phyloP scores from a whole-genome alignment of 2,888 invertebrate species.

The Megastigmus dorsalis region DNA sequence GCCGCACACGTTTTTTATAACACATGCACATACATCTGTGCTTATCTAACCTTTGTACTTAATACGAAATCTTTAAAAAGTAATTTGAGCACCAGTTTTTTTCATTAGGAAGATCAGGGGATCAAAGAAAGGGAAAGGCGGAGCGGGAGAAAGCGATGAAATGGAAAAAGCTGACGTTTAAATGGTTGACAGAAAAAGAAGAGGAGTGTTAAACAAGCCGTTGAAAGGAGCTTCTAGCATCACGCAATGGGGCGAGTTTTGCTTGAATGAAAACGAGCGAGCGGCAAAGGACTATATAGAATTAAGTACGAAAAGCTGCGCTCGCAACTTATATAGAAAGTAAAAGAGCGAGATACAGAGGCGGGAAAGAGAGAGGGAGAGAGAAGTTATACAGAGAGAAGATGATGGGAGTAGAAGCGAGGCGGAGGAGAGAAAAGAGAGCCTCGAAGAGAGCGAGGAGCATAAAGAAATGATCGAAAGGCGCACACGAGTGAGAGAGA shows the following conservation, averaged over 20 bases:
- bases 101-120: not conserved
- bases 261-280: conserved; percentile 14
- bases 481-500: too few species aligned
- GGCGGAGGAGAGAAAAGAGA: not conserved
- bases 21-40: too few species aligned
- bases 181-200: not conserved
- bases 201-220: conserved; percentile 1
- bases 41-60: too few species aligned
- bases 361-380: not conserved
- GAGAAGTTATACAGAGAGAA: not conserved
- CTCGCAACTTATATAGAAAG: conserved; percentile 22
- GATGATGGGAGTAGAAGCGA: not conserved
- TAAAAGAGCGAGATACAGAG: conserved; percentile 13
- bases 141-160: too few species aligned
- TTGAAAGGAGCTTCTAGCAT: conserved; percentile 1
- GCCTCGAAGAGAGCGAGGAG: not conserved
- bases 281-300: conserved; percentile 1
- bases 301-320: conserved; percentile 23
- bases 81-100: not conserved
- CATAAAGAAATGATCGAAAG: not conserved
- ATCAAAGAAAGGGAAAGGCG: too few species aligned
- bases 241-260: not conserved
- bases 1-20: too few species aligned
- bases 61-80: not conserved
- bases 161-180: too few species aligned